Percentiles rank a stretch among this genome's conserved stretches.
Conservation (phyloP, 2,888 invertebrate species). For the Yponomeuta plumbellus region DNA sequence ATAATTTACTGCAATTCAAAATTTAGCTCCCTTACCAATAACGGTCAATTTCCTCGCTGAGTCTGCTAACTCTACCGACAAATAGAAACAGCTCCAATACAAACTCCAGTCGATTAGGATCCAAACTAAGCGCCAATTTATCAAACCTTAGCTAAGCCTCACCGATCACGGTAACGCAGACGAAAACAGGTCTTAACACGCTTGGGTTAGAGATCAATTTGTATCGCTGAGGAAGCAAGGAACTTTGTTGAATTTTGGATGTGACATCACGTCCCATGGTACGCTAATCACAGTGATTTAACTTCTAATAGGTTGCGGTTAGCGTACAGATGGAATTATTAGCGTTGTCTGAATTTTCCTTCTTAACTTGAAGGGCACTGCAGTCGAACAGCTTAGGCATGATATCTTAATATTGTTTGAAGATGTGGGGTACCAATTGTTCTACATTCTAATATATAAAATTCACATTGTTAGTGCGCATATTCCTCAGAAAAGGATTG, state of each 20-base stretch:
- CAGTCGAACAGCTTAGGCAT: no score
- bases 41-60: neutral
- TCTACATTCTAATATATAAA: no score
- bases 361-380: neutral
- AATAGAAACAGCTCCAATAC: neutral
- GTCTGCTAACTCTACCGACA: neutral
- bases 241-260: neutral
- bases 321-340: neutral
- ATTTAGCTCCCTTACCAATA: no score
- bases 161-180: neutral
- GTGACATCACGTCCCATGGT: neutral
- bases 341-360: neutral
- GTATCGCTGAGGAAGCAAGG: neutral
- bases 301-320: neutral
- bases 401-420: no score
- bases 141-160: neutral
- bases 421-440: no score
- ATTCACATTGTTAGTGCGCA: no score
- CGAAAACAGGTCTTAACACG: neutral
- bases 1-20: no score
- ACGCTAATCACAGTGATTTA: neutral
- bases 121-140: conserved; percentile 1
- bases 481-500: no score
- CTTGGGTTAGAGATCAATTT: neutral
- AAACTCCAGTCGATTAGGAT: neutral